Evolutionary conservation across 2,888 invertebrate genomes (phyloP).

Genomic region (Muschampia plurimacula): DNA sequence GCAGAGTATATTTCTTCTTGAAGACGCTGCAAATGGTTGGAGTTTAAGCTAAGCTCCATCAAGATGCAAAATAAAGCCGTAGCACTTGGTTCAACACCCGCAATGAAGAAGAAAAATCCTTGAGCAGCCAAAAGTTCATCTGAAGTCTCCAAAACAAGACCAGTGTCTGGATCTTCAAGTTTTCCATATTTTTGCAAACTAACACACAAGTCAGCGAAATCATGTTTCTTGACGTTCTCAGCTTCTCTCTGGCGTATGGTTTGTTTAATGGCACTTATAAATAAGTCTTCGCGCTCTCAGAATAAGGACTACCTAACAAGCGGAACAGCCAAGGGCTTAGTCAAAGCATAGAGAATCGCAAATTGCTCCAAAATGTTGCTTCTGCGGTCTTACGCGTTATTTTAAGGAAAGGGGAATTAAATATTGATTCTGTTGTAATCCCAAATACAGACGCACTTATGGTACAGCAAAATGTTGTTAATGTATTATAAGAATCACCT

Average conservation of each 20-base stretch:
- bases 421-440: constrained; percentile 56
- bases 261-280: constrained; percentile 64
- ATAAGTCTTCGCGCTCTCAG: constrained; percentile 58
- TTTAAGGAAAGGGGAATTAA: constrained; percentile 56
- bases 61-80: constrained; percentile 57
- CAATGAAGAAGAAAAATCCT: constrained; percentile 67
- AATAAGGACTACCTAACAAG: constrained; percentile 57
- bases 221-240: constrained; percentile 58
- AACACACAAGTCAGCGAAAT: constrained; percentile 67
- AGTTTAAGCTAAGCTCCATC: constrained; percentile 61
- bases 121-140: constrained; percentile 44
- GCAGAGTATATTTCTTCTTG: constrained; percentile 62
- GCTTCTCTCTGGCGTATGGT: constrained; percentile 58
- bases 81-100: constrained; percentile 69
- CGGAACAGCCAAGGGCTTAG: constrained; percentile 47
- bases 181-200: constrained; percentile 60
- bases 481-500: constrained; percentile 46
- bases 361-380: constrained; percentile 39
- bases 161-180: constrained; percentile 50
- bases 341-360: constrained; percentile 46
- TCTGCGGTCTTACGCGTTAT: constrained; percentile 47
- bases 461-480: constrained; percentile 50
- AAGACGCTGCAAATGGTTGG: constrained; percentile 57
- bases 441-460: constrained; percentile 65
- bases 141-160: too few species aligned